These are phyloP conservation scores for Setipinna tenuifilis DNA, from an alignment of 2,797 vertebrate species.

Conservation along the genomic window DNA sequence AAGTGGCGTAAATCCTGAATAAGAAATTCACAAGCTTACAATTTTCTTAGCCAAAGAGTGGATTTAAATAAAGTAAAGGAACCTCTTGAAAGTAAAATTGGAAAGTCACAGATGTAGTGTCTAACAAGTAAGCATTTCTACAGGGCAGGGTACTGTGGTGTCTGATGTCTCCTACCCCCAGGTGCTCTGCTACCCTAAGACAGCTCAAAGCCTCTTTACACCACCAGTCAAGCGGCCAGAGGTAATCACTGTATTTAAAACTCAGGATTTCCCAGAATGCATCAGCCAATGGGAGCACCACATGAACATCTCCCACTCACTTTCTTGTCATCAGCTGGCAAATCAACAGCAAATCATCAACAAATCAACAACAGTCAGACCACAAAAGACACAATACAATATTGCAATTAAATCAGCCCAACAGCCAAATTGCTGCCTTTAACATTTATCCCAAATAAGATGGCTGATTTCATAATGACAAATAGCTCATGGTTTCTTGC, in stretches of 20 bases:
- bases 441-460: background rate
- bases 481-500: background rate
- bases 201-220: slow-evolving; percentile 50
- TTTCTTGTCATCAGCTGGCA: background rate
- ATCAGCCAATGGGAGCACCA: background rate
- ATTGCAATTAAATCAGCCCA: background rate
- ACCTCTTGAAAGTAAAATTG: background rate
- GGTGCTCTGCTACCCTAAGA: slow-evolving; percentile 46
- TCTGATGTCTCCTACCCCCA: slow-evolving; percentile 40
- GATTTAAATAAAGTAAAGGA: background rate
- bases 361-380: background rate
- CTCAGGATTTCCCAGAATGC: slow-evolving; percentile 24
- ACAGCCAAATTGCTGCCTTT: background rate
- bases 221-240: slow-evolving; percentile 40
- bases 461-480: too few relatives aligned
- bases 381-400: background rate
- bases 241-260: slow-evolving; percentile 41
- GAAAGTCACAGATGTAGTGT: background rate
- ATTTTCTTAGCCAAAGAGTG: background rate
- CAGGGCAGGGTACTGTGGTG: background rate
- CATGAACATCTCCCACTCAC: background rate
- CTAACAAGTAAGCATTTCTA: background rate
- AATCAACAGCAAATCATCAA: background rate
- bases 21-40: background rate
- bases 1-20: background rate